Evolutionary conservation across 2,888 invertebrate genomes (phyloP), one percentile per base, ranked within the genome.

Genomic region (Lasius fuliginosus): DNA sequence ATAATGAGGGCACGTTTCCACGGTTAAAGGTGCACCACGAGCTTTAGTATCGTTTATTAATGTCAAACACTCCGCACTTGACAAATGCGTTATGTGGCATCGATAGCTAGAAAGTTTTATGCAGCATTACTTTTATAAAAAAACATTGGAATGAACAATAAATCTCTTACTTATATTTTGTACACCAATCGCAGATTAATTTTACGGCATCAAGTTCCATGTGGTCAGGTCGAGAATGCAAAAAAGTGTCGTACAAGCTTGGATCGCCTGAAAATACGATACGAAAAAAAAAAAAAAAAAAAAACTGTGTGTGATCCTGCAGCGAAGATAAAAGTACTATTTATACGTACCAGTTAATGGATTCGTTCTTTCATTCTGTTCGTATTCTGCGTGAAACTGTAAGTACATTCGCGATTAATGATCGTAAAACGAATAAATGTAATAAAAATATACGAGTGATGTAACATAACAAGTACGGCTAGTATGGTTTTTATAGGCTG

Each of bases 1-100:
- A 93, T 97, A 97, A 93, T 97, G 97, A 89, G 97, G 97, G 92
- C 97, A 97, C 1, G 97, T 97, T 94, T 97, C 97, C 0, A 96
- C 97, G 0, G 97, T 97, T 83, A 97, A 95, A 0, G 96, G 96
- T 0, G 95, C 95, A 5, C 96, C 96, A 92, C 95, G 95, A 27
- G 90, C 90, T 75, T 96, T 96, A 1, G 96, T 96, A 71, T 95
- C 93, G 56, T 95, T 94, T 69, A 97, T 94, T n/a, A 96, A 88
- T 0, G 96, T 96, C 36, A 97, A 94, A 1, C 96, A 96, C 11
- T 95, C 95, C 0, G 96, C 96, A 1, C 97, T 95, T 67, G 97
- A 97, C 11, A 97, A 95, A 92, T 97, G 97, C 1, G 97, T 96
- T 56, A 96, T 96, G 92, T 97, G 97, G 56, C 97, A 96, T 82